Evolutionary conservation across 2,113 vertebrate genomes (phyloP).

Genomic region (Ceyx cyanopectus): DNA sequence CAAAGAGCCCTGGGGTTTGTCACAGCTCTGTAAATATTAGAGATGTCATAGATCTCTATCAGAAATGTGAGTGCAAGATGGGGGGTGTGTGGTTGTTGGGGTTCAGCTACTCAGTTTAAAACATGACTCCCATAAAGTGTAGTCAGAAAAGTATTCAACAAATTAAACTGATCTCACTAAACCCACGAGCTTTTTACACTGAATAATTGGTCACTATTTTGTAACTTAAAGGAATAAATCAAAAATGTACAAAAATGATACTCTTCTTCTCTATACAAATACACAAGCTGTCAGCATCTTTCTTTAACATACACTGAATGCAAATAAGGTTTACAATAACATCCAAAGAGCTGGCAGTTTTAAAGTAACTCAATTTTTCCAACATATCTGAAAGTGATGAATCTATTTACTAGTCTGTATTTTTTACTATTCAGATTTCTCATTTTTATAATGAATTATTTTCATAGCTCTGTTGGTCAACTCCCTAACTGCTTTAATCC

Average conservation of each 20-base stretch:
- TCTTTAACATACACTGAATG: not conserved
- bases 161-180: not conserved
- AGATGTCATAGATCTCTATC: not conserved
- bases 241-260: too few relatives aligned
- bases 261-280: slow-evolving; percentile 54
- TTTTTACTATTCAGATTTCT: not conserved
- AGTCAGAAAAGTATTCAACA: not conserved
- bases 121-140: not conserved
- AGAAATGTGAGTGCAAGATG: not conserved
- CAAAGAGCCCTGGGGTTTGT: not conserved
- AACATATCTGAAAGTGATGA: not conserved
- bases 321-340: not conserved
- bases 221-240: not conserved
- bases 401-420: not conserved
- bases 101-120: not conserved
- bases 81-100: not conserved
- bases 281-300: not conserved
- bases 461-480: not conserved
- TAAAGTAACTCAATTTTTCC: not conserved
- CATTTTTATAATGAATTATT: not conserved
- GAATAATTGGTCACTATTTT: not conserved
- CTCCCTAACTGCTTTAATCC: not conserved
- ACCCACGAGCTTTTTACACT: not conserved
- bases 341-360: not conserved
- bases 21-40: not conserved